Evolutionary conservation across 1,140 invertebrate species (phyloP).

Genomic region (Lepidostoma basale): DNA sequence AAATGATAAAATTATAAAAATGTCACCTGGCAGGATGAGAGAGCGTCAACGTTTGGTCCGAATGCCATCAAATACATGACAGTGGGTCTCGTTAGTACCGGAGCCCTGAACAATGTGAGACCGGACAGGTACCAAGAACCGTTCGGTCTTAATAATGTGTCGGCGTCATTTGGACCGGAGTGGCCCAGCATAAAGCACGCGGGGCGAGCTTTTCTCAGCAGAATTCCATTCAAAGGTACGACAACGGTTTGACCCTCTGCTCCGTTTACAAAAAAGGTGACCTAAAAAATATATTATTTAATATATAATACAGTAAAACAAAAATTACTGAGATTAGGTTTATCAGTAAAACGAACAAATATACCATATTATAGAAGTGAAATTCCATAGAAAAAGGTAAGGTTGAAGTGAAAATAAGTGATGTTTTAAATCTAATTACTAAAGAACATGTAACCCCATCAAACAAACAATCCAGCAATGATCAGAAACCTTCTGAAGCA

Average conservation of each 20-base stretch:
- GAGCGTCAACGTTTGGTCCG: constrained; percentile 46
- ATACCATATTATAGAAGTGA: too few relatives aligned
- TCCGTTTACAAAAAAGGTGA: constrained; percentile 60
- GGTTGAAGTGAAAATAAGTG: too few relatives aligned
- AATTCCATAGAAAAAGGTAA: too few relatives aligned
- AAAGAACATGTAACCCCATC: too few relatives aligned
- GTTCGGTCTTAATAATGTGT: not conserved
- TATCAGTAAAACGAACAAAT: not conserved
- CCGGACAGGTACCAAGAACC: constrained; percentile 48
- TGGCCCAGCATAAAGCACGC: constrained; percentile 59
- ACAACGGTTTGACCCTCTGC: constrained; percentile 52
- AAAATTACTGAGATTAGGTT: not conserved
- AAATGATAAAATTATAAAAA: not conserved
- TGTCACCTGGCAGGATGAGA: constrained; percentile 35
- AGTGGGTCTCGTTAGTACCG: constrained; percentile 46
- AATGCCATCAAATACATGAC: constrained; percentile 56
- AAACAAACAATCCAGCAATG: too few relatives aligned
- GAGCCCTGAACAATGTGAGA: constrained; percentile 50
- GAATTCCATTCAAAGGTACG: constrained; percentile 58
- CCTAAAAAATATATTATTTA: constrained; percentile 47
- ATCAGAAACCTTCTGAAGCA: too few relatives aligned
- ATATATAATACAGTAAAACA: not conserved
- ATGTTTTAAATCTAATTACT: too few relatives aligned
- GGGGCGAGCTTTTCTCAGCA: constrained; percentile 59
- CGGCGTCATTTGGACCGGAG: constrained; percentile 22